Conservation (phyloP, 2,113 vertebrate genomes). For the Albula goreensis region DNA sequence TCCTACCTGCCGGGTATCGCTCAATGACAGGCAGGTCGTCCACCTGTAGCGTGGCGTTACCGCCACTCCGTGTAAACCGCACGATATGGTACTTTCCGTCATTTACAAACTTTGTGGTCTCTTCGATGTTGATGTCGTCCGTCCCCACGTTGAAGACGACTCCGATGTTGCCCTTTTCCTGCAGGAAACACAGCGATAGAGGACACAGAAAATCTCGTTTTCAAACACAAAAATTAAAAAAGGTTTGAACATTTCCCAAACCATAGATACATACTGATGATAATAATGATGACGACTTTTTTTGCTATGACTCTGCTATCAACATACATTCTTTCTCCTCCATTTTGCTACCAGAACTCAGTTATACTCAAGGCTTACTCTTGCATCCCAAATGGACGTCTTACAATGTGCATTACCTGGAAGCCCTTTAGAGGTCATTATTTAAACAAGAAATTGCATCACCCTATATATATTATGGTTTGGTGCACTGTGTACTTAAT, state of each 20-base stretch:
- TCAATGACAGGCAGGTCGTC: conserved; percentile 97
- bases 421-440: no score
- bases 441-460: no score
- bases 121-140: conserved; percentile 98
- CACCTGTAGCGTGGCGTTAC: conserved; percentile 97
- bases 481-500: no score
- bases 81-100: conserved; percentile 98
- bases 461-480: no score
- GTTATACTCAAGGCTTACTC: no score
- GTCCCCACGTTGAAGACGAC: conserved; percentile 99
- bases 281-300: background rate
- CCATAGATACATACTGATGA: no score
- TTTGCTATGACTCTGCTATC: background rate
- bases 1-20: conserved; percentile 97
- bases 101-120: conserved; percentile 96
- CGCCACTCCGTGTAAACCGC: conserved; percentile 95
- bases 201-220: background rate
- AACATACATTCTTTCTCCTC: no score
- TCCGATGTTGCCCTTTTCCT: conserved; percentile 97
- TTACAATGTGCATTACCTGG: no score
- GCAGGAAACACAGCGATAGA: conserved; percentile 20
- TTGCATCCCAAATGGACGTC: no score
- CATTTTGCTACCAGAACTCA: no score
- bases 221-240: no score
- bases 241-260: no score